These are phyloP conservation scores for Erynnis tages DNA, from an alignment of 2,888 invertebrate species.

Conservation along the genomic window DNA sequence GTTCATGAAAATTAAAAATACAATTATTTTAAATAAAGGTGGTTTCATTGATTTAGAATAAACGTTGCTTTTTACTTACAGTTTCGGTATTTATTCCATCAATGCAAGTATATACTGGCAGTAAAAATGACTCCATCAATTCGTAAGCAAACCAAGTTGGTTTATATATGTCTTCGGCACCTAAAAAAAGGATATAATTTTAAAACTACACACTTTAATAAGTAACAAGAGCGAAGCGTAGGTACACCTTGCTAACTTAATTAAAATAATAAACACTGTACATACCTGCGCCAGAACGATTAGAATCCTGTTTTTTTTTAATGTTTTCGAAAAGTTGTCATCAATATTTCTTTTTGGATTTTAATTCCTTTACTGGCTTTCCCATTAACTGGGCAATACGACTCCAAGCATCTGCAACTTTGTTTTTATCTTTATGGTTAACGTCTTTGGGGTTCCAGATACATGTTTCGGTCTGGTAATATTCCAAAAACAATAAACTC, in stretches of 20 bases:
- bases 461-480: slow-evolving; percentile 25
- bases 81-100: slow-evolving; percentile 30
- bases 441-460: slow-evolving; percentile 34
- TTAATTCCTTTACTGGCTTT: slow-evolving; percentile 32
- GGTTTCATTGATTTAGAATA: slow-evolving; percentile 5
- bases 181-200: not conserved
- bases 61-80: slow-evolving; percentile 25
- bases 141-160: slow-evolving; percentile 34
- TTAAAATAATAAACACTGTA: slow-evolving; percentile 31
- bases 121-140: slow-evolving; percentile 33
- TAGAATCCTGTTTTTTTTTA: slow-evolving; percentile 22
- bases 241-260: not conserved
- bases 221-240: not conserved
- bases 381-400: slow-evolving; percentile 27
- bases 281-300: slow-evolving; percentile 29
- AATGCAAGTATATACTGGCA: slow-evolving; percentile 29
- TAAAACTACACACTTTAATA: not conserved
- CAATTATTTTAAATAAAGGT: slow-evolving; percentile 11
- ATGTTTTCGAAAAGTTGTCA: slow-evolving; percentile 32
- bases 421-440: slow-evolving; percentile 35
- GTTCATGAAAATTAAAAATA: slow-evolving; percentile 18
- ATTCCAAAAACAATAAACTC: not conserved
- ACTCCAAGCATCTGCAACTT: slow-evolving; percentile 33
- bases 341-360: slow-evolving; percentile 33
- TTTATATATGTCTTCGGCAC: slow-evolving; percentile 28